Percentiles rank a stretch among this genome's conserved stretches.
These are phyloP conservation scores for Dascillus cervinus DNA, from an alignment of 2,888 invertebrate genomes.

Conservation along the genomic window DNA sequence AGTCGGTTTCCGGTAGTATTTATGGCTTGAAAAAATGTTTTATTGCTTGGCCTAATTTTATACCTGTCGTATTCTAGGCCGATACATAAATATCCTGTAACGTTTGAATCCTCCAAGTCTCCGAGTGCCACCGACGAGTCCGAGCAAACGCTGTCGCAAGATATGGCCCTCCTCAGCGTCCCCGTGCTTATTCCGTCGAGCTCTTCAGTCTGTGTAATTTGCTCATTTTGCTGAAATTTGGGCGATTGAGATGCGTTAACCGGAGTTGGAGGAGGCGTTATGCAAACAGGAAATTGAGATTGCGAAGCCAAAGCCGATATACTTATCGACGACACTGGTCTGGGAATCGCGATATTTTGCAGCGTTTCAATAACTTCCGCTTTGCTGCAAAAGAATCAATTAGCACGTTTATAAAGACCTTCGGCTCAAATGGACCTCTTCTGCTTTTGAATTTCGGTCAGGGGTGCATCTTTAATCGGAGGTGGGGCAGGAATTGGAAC, in stretches of 20 bases:
- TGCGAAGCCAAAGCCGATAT: conserved; percentile 34
- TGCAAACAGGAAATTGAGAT: conserved; percentile 32
- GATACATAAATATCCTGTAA: conserved; percentile 68
- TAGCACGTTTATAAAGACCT: too few relatives aligned
- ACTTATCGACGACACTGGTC: conserved; percentile 38
- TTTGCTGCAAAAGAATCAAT: conserved; percentile 10
- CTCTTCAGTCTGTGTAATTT: conserved; percentile 21
- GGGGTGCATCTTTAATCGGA: conserved; percentile 18
- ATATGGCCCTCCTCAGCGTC: conserved; percentile 57
- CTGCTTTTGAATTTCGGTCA: conserved; percentile 1
- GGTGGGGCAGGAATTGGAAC: conserved; percentile 15
- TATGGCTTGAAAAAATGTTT: too few relatives aligned
- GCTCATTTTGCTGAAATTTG: conserved; percentile 4
- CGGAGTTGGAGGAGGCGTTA: conserved; percentile 31
- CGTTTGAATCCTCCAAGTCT: conserved; percentile 61
- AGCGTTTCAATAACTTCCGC: conserved; percentile 22
- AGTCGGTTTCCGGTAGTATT: too few relatives aligned
- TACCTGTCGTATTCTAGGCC: conserved; percentile 73
- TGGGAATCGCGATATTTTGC: conserved; percentile 37
- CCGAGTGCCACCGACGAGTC: conserved; percentile 67
- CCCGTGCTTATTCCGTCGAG: conserved; percentile 31
- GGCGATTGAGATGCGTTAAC: conserved; percentile 5
- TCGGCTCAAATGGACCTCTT: not conserved
- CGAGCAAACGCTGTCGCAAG: conserved; percentile 74
- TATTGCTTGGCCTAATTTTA: conserved; percentile 20